Base-by-base conservation (phyloP, 2,113 vertebrate species). In the Zosterops japonicus region DNA sequence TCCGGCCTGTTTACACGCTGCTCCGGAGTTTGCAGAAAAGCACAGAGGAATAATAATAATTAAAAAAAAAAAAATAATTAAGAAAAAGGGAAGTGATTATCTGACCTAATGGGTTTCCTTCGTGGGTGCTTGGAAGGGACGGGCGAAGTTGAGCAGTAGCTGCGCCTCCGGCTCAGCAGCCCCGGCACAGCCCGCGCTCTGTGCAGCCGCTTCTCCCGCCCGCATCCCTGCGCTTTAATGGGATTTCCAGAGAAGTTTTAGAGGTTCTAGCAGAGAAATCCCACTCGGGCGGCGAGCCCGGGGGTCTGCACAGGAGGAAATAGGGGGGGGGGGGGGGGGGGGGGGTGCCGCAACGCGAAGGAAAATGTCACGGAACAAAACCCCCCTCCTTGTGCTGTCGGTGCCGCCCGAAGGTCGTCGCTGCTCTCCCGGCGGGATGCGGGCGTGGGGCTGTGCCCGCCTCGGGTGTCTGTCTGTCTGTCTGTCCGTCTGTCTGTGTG, bases 101-200 rank as follows among this genome's bases (percentile, higher is more conserved):
- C 92, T 94, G 94, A 97, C 93, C 95, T 78, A 12, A 83, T 22
- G 41, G 35, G 60, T 86, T 97, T 95, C 35, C 56, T 84, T 89
- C 47, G 71, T 36, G 55, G 83, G 50, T 63, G 67, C 93, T 97
- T 55, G 24, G 87, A 59, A 83, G 82, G 82, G 77, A 85, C 83
- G 78, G 39, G 20, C 79, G 56, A 75, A 95, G 8, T 59, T 64
- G 13, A 20, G 69, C 61, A 80, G 84, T 20, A n/a, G 57, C 89
- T 29, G 70, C 59, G 17, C 8, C 82, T 35, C 68, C 24, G 13
- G 2, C 2, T 12, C 35, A 1, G 3, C 69, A 14, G 61, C 70
- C 35, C 16, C 25, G 33, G 61, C 93, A 28, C 31, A 42, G 93
- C 47, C 14, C 39, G 25, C 2, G 55, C 8, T 25, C 25, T 7